These are phyloP conservation scores for Galaxea fascicularis DNA, from an alignment of 92 coral and sea anemone genomes.

Conservation along the genomic window DNA sequence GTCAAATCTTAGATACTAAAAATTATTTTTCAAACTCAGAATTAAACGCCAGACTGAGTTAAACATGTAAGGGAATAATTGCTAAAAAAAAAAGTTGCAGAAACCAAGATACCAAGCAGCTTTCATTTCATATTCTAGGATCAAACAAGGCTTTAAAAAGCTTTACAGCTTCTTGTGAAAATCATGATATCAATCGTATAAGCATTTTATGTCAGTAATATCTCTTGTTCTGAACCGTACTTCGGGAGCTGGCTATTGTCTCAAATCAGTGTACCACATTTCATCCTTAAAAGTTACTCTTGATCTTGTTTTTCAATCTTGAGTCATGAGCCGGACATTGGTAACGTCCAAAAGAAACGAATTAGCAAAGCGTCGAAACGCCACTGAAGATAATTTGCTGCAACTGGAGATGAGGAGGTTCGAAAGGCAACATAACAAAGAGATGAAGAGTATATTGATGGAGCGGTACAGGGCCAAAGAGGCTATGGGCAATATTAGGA, in stretches of 20 bases:
- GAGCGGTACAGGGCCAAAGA: constrained; percentile 64
- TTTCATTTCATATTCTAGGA: not conserved
- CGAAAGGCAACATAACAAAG: constrained; percentile 70
- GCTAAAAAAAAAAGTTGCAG: not conserved
- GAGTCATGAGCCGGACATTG: constrained; percentile 10
- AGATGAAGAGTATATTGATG: constrained; percentile 61
- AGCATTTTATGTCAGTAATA: not conserved
- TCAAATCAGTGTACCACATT: too few species aligned
- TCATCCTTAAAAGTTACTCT: too few species aligned
- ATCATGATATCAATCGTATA: not conserved
- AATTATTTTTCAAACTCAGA: too few species aligned
- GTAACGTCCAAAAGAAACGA: constrained; percentile 64
- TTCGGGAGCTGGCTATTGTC: too few species aligned
- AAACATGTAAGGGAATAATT: not conserved
- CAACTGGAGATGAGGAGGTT: constrained; percentile 65
- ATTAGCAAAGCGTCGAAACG: constrained; percentile 77
- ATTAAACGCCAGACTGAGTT: too few species aligned
- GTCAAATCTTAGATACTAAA: too few species aligned
- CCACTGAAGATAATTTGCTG: constrained; percentile 67
- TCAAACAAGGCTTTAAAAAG: not conserved
- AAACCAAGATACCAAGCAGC: not conserved
- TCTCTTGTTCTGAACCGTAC: not conserved
- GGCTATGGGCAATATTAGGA: constrained; percentile 60
- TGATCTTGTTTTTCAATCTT: not conserved
- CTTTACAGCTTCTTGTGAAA: constrained; percentile 13